Evolutionary conservation across 92 coral and sea anemone genomes (phyloP).

Genomic region (Phenganax subtilis): DNA sequence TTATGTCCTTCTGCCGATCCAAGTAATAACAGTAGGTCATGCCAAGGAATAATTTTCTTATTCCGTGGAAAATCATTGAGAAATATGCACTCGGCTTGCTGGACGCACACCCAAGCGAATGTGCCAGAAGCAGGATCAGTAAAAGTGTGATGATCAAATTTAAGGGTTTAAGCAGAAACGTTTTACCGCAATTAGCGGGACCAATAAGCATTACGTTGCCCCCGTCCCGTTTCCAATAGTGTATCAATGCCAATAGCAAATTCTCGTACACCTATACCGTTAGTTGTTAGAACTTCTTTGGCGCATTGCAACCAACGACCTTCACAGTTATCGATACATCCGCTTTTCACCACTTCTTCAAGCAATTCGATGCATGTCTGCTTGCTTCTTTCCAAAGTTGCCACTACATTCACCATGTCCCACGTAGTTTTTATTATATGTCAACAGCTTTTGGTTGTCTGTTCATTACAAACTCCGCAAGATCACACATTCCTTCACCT

Average conservation of each 20-base stretch:
- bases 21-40: constrained; percentile 34
- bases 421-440: constrained; percentile 46
- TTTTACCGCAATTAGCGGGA: constrained; percentile 49
- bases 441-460: constrained; percentile 41
- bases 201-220: constrained; percentile 52
- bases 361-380: constrained; percentile 47
- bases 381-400: constrained; percentile 35
- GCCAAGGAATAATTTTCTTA: constrained; percentile 10
- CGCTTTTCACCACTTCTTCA: constrained; percentile 8
- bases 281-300: constrained; percentile 36
- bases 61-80: constrained; percentile 25
- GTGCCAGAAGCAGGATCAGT: constrained; percentile 48
- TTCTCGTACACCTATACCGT: constrained; percentile 9
- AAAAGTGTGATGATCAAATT: constrained; percentile 41
- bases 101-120: constrained; percentile 52
- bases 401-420: constrained; percentile 44
- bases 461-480: constrained; percentile 60
- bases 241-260: constrained; percentile 8
- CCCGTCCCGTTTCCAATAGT: constrained; percentile 33
- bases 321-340: constrained; percentile 40
- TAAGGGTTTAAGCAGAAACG: constrained; percentile 39
- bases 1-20: constrained; percentile 41
- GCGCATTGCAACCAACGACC: constrained; percentile 52
- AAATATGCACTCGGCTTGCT: constrained; percentile 44
- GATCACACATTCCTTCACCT: constrained; percentile 49